Conservation (phyloP, 2,888 invertebrate genomes). For the Phasia obesa region DNA sequence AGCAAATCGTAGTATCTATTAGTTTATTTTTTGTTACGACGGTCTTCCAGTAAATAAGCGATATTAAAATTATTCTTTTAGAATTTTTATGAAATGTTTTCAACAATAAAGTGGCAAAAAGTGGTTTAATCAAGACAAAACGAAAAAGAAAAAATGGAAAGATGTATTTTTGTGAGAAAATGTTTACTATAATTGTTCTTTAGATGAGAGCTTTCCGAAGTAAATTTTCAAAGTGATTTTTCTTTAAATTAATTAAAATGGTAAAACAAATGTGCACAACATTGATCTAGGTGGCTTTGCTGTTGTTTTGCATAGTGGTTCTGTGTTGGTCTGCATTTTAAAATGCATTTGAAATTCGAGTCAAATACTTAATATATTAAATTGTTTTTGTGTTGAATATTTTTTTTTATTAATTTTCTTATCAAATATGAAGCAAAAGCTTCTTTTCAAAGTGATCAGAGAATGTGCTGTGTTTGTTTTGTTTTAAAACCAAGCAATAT, state of each 20-base stretch:
- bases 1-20: too few relatives aligned
- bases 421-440: neutral
- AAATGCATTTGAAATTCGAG: neutral
- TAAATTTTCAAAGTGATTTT: conserved; percentile 31
- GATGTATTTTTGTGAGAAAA: conserved; percentile 51
- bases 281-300: neutral
- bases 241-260: neutral
- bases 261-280: neutral
- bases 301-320: neutral
- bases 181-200: conserved; percentile 19
- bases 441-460: conserved; percentile 37
- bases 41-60: too few relatives aligned
- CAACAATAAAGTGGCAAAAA: conserved; percentile 44
- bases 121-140: conserved; percentile 39
- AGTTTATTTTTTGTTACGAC: too few relatives aligned
- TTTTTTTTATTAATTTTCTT: conserved; percentile 2
- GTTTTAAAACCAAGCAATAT: neutral
- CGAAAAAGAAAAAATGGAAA: neutral
- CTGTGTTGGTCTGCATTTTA: conserved; percentile 12
- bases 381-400: conserved; percentile 4
- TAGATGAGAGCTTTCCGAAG: conserved; percentile 10
- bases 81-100: conserved; percentile 12
- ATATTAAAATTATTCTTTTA: neutral
- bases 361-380: neutral
- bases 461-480: conserved; percentile 18